A percentile compares a stretch with the other conserved stretches of the same genome.
Conservation (phyloP, 2,113 vertebrate species). For the Labrus mixtus region DNA sequence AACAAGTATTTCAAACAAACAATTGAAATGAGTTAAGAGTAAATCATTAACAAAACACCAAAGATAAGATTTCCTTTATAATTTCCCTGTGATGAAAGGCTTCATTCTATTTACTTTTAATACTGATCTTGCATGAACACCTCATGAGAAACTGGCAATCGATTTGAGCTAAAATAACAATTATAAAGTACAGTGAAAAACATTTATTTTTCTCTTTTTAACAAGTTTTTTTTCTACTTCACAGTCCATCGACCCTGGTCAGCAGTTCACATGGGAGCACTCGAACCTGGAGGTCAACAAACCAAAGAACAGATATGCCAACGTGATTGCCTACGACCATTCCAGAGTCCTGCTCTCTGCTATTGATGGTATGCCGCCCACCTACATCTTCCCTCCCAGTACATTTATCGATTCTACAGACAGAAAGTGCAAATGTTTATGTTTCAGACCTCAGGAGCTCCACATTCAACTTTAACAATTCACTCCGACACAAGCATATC, state of each 20-base stretch:
- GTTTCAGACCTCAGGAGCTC: slow-evolving; percentile 21
- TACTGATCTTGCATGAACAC: slow-evolving; percentile 1
- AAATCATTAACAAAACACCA: not conserved
- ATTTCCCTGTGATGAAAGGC: not conserved
- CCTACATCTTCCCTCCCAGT: slow-evolving; percentile 22
- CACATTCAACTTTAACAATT: slow-evolving; percentile 30
- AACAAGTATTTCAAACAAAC: not conserved
- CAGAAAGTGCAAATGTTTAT: not conserved
- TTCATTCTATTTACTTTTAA: slow-evolving; percentile 5
- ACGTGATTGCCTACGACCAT: slow-evolving; percentile 98
- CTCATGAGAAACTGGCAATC: too few species aligned
- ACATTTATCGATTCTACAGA: slow-evolving; percentile 38
- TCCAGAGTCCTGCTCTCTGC: slow-evolving; percentile 95
- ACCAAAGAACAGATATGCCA: slow-evolving; percentile 99
- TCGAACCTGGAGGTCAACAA: slow-evolving; percentile 99
- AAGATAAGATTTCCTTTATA: slow-evolving; percentile 1
- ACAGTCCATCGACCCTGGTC: slow-evolving; percentile 97
- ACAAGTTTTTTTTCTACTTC: slow-evolving; percentile 68
- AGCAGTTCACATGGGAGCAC: slow-evolving; percentile 99
- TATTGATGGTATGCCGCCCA: slow-evolving; percentile 91
- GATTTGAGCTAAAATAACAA: not conserved
- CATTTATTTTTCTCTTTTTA: not conserved
- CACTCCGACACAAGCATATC: slow-evolving; percentile 1
- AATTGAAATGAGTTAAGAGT: not conserved
- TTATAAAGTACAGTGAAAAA: not conserved